Conservation (phyloP, 2,888 invertebrate genomes). For the Scelioninae gen. 1 region DNA sequence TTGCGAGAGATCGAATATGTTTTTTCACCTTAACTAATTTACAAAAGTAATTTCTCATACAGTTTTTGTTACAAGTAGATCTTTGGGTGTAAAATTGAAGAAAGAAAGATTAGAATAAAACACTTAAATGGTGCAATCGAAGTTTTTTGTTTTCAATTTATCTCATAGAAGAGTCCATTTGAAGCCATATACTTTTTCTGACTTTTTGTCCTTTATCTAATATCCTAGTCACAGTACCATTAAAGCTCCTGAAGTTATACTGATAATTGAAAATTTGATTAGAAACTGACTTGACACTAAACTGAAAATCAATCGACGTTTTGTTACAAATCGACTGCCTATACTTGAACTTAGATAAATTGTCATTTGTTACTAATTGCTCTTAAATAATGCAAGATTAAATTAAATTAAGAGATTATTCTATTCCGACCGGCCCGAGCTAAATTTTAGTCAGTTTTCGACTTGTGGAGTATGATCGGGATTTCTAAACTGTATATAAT, state of each 20-base stretch:
- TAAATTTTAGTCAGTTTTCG: constrained; percentile 2
- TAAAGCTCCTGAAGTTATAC: not conserved
- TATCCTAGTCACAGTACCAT: constrained; percentile 4
- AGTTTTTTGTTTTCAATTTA: constrained; percentile 40
- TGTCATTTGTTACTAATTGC: not conserved
- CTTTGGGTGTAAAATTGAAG: not conserved
- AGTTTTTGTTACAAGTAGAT: not conserved
- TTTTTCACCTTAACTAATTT: not conserved
- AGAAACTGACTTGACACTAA: not conserved
- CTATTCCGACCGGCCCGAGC: not conserved
- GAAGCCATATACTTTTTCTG: not conserved
- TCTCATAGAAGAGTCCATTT: constrained; percentile 24
- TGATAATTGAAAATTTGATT: constrained; percentile 6
- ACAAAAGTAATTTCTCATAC: not conserved
- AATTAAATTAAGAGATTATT: not conserved
- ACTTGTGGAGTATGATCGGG: constrained; percentile 1
- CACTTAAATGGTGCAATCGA: constrained; percentile 20
- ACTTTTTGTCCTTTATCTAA: constrained; percentile 7
- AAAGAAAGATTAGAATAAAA: constrained; percentile 6
- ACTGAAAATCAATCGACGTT: not conserved
- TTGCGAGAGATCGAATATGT: too few species aligned
- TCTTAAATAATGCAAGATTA: not conserved
- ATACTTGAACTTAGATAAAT: not conserved
- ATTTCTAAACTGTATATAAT: constrained; percentile 22
- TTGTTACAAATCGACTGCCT: not conserved